A percentile compares a stretch with the other conserved stretches of the same genome.
Evolutionary conservation across 2,113 vertebrate genomes (phyloP).

Genomic region (Oncorhynchus kisutch): DNA sequence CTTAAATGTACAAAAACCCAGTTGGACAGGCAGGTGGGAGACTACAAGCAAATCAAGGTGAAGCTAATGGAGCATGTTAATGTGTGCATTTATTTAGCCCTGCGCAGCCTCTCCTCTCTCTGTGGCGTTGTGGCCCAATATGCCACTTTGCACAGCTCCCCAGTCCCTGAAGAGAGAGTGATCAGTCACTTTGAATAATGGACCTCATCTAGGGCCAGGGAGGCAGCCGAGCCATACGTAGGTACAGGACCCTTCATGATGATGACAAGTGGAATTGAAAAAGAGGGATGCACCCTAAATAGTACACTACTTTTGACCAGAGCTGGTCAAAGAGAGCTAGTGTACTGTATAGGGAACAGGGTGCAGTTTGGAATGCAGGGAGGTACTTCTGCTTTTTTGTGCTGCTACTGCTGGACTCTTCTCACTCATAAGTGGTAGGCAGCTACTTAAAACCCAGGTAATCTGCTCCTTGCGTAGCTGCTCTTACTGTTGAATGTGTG

Average conservation of each 20-base stretch:
- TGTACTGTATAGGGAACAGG: too few relatives aligned
- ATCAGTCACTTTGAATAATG: slow-evolving; percentile 67
- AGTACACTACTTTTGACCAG: too few relatives aligned
- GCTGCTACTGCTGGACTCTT: slow-evolving; percentile 14
- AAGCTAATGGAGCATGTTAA: slow-evolving; percentile 61
- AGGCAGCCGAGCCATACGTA: slow-evolving; percentile 2
- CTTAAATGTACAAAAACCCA: slow-evolving; percentile 43
- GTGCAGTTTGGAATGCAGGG: background rate
- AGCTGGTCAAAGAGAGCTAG: too few relatives aligned
- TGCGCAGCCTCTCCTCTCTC: slow-evolving; percentile 17
- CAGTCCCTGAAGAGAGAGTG: slow-evolving; percentile 55
- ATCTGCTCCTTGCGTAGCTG: slow-evolving; percentile 32
- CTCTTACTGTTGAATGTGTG: slow-evolving; percentile 41
- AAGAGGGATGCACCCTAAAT: background rate
- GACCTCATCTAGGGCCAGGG: slow-evolving; percentile 41
- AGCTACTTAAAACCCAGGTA: slow-evolving; percentile 41
- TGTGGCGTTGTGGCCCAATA: slow-evolving; percentile 17
- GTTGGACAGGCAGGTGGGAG: slow-evolving; percentile 51
- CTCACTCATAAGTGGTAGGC: slow-evolving; percentile 3
- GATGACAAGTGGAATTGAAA: slow-evolving; percentile 52
- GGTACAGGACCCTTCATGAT: slow-evolving; percentile 46
- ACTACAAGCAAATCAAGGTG: slow-evolving; percentile 61
- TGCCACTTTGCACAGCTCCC: slow-evolving; percentile 41
- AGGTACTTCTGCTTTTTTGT: slow-evolving; percentile 9
- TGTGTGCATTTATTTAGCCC: slow-evolving; percentile 61